These are phyloP conservation scores for Antheraea mylitta DNA, from an alignment of 1,140 invertebrate genomes.

Conservation along the genomic window DNA sequence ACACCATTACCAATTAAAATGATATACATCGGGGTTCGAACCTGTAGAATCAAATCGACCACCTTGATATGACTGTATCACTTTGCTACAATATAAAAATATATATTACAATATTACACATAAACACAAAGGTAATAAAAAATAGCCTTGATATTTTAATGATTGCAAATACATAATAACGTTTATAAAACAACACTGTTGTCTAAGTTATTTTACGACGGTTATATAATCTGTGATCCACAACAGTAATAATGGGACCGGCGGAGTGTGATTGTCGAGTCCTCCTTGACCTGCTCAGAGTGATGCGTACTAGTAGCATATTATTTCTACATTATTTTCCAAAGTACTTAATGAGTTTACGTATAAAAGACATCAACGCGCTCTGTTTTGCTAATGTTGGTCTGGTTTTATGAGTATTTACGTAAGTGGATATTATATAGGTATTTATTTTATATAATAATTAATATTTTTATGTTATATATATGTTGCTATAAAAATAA, in stretches of 20 bases:
- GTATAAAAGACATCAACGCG: constrained; percentile 20
- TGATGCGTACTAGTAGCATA: background rate
- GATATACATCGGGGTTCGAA: no score
- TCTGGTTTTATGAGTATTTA: no score
- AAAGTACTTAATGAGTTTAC: constrained; percentile 11
- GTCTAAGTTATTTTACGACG: constrained; percentile 10
- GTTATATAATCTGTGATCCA: constrained; percentile 15
- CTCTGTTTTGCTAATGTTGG: background rate
- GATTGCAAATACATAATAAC: constrained; percentile 1
- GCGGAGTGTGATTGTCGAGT: constrained; percentile 10
- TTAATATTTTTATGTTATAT: no score
- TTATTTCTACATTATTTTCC: background rate
- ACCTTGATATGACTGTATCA: no score
- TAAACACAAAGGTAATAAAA: background rate
- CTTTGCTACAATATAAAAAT: background rate
- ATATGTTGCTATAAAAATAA: no score
- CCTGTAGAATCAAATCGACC: no score
- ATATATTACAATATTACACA: background rate
- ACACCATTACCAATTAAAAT: no score
- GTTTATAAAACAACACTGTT: background rate
- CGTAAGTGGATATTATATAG: no score
- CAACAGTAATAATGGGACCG: constrained; percentile 11
- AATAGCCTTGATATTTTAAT: background rate
- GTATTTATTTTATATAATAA: no score
- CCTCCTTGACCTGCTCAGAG: constrained; percentile 9